These are phyloP conservation scores for Melinaea marsaeus DNA, from an alignment of 2,888 invertebrate genomes.

Conservation along the genomic window DNA sequence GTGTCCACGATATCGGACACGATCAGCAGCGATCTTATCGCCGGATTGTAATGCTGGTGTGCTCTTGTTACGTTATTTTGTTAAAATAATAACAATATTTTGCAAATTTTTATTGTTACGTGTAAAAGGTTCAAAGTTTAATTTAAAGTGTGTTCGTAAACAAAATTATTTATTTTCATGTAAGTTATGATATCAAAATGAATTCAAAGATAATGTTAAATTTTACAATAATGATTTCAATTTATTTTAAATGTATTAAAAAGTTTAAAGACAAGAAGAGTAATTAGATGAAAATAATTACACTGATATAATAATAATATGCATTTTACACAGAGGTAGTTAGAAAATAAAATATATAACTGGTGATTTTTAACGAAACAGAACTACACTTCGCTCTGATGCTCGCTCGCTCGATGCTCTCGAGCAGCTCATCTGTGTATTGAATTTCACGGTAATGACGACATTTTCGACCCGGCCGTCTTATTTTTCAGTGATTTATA, in stretches of 20 bases:
- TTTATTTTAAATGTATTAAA: no score
- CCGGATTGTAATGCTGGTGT: conserved; percentile 31
- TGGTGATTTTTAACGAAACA: conserved; percentile 18
- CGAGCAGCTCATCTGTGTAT: conserved; percentile 18
- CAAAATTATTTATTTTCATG: no score
- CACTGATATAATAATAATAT: neutral
- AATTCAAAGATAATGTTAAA: no score
- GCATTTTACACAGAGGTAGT: neutral
- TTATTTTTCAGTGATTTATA: conserved; percentile 27
- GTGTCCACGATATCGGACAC: conserved; percentile 35
- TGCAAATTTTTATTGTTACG: no score
- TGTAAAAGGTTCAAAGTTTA: no score
- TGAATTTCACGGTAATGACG: conserved; percentile 28
- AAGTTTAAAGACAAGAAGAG: no score
- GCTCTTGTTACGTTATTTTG: conserved; percentile 17
- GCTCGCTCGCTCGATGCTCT: conserved; percentile 14
- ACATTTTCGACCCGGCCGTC: conserved; percentile 21
- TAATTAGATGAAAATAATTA: neutral
- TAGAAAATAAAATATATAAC: neutral
- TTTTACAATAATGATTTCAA: no score
- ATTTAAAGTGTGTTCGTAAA: no score
- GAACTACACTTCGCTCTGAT: conserved; percentile 11
- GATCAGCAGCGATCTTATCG: conserved; percentile 34
- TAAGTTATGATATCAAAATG: no score
- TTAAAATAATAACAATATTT: neutral